Conservation (phyloP, 2,113 vertebrate species). For the Genyomyrus donnyi region DNA sequence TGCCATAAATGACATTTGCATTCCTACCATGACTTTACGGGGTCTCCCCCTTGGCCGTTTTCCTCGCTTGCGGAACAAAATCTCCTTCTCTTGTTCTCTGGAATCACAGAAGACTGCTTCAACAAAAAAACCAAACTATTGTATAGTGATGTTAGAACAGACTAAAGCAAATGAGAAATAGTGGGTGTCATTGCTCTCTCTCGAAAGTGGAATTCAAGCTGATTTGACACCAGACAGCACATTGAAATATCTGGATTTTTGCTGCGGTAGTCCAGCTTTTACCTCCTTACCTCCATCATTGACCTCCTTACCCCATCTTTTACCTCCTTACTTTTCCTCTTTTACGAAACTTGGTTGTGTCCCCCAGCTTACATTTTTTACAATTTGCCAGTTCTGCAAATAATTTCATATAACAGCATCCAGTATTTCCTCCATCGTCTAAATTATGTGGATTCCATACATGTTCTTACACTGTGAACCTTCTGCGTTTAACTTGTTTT, state of each 20-base stretch:
- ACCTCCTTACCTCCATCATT: not conserved
- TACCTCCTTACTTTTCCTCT: too few species aligned
- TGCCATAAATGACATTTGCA: not conserved
- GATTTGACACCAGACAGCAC: not conserved
- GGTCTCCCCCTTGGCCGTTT: conserved; percentile 87
- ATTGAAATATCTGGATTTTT: not conserved
- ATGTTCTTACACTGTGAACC: not conserved
- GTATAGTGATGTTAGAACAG: not conserved
- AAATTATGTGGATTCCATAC: not conserved
- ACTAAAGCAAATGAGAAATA: not conserved
- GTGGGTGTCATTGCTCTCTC: not conserved
- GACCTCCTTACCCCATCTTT: not conserved
- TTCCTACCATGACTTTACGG: conserved; percentile 75
- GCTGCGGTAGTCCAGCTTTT: not conserved
- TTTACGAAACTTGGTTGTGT: not conserved
- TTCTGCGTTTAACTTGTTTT: not conserved
- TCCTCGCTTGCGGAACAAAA: conserved; percentile 77
- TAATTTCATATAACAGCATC: not conserved
- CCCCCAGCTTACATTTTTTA: not conserved
- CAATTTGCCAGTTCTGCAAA: not conserved
- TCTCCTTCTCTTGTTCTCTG: conserved; percentile 91
- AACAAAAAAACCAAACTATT: not conserved
- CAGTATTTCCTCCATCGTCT: not conserved
- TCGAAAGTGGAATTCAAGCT: not conserved
- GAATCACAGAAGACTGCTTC: not conserved